Evolutionary conservation across 2,797 vertebrate species (phyloP).

Genomic region (Melanotaenia maccullochi): DNA sequence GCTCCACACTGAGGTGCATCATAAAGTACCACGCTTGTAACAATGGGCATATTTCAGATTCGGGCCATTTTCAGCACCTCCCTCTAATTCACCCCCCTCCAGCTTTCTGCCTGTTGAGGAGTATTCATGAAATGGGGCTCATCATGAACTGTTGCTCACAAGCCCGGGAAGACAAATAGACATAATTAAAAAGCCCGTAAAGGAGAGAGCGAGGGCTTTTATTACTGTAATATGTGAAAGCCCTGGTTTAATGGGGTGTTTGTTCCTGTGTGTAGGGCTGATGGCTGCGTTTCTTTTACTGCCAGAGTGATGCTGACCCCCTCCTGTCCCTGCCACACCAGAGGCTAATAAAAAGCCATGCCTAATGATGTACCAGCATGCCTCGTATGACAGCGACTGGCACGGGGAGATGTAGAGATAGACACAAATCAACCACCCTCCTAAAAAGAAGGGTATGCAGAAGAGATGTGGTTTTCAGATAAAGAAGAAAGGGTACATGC

Average conservation of each 20-base stretch:
- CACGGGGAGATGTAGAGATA: constrained; percentile 13
- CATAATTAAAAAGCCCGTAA: constrained; percentile 83
- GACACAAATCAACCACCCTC: constrained; percentile 20
- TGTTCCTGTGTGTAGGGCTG: constrained; percentile 68
- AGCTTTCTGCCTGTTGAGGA: constrained; percentile 48
- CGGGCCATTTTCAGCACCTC: constrained; percentile 21
- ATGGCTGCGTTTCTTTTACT: constrained; percentile 57
- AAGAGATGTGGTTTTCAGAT: not conserved
- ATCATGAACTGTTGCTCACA: constrained; percentile 75
- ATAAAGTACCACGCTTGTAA: constrained; percentile 30
- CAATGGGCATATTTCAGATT: constrained; percentile 63
- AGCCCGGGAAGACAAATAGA: constrained; percentile 80
- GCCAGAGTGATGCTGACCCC: constrained; percentile 38
- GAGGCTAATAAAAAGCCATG: constrained; percentile 74
- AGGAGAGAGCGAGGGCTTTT: constrained; percentile 72
- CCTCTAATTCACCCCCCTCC: constrained; percentile 49
- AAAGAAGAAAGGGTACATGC: not conserved
- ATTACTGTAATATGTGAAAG: constrained; percentile 80
- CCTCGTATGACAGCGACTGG: constrained; percentile 45
- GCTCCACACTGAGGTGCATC: constrained; percentile 33
- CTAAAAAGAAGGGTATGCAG: constrained; percentile 17
- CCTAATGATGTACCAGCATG: constrained; percentile 66
- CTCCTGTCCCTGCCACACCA: constrained; percentile 47
- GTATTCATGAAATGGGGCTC: constrained; percentile 68
- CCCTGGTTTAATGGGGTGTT: constrained; percentile 78